These are phyloP conservation scores for Dendrocincla tyrannina DNA, from an alignment of 2,797 vertebrate genomes.

Conservation along the genomic window DNA sequence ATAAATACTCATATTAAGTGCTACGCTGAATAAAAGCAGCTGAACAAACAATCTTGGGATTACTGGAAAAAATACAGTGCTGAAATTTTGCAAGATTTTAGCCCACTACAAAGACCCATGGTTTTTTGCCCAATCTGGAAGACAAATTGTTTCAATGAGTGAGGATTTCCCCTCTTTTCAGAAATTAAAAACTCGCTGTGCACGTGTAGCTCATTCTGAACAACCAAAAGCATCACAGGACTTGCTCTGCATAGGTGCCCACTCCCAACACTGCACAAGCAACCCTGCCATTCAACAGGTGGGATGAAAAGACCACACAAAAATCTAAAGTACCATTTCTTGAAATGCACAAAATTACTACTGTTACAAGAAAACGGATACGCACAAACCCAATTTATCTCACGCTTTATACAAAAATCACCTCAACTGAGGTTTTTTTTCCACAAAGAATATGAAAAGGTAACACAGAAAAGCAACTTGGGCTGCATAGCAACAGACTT, in stretches of 20 bases:
- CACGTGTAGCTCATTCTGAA: neutral
- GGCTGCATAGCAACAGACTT: neutral
- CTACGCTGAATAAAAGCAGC: conserved; percentile 36
- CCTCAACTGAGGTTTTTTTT: neutral
- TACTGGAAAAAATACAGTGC: conserved; percentile 7
- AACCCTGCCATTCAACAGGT: neutral
- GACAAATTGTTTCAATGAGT: conserved; percentile 21
- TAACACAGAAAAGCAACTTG: neutral
- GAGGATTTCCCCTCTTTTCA: conserved; percentile 7
- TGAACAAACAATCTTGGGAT: conserved; percentile 47
- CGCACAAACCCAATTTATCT: neutral
- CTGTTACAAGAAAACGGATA: neutral
- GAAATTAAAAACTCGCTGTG: neutral
- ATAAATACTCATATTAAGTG: neutral
- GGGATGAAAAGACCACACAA: neutral
- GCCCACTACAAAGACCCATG: conserved; percentile 7
- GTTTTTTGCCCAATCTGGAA: conserved; percentile 21
- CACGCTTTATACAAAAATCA: neutral
- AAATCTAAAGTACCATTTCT: neutral
- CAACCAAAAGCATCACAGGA: neutral
- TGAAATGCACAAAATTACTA: neutral
- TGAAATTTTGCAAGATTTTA: conserved; percentile 6
- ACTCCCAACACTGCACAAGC: neutral
- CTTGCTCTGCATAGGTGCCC: neutral
- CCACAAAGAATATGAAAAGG: neutral